Conservation (phyloP, 2,888 invertebrate species). For the Protodeltote pygarga region DNA sequence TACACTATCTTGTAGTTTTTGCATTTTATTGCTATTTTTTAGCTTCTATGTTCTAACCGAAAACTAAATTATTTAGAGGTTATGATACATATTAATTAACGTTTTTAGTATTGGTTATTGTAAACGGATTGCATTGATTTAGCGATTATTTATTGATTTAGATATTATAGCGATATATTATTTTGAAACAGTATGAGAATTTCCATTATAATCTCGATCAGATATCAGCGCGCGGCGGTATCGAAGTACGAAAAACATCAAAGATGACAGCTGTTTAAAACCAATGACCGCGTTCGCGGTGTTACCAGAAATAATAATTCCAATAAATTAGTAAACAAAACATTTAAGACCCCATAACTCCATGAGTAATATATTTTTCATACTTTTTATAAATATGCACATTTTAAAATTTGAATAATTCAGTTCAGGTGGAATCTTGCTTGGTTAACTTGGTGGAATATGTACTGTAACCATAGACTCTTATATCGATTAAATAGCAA, state of each 20-base stretch:
- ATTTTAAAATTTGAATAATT: too few species aligned
- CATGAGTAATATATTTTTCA: too few species aligned
- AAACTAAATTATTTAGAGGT: conserved; percentile 59
- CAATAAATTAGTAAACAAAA: too few species aligned
- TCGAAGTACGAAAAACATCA: conserved; percentile 32
- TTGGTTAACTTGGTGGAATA: too few species aligned
- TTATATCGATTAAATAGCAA: too few species aligned
- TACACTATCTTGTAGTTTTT: conserved; percentile 80
- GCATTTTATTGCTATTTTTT: conserved; percentile 62
- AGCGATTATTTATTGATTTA: conserved; percentile 3
- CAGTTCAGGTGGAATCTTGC: too few species aligned
- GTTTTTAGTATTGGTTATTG: conserved; percentile 5
- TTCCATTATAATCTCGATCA: conserved; percentile 41
- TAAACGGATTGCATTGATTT: conserved; percentile 16
- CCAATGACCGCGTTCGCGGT: conserved; percentile 10
- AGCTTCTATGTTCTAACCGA: conserved; percentile 48
- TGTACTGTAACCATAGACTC: too few species aligned
- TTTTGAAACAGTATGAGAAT: conserved; percentile 22
- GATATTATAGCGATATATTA: conserved; percentile 17
- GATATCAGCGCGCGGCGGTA: conserved; percentile 44
- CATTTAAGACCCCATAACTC: too few species aligned
- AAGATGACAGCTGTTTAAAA: conserved; percentile 30
- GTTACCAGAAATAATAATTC: not conserved
- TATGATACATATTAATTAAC: conserved; percentile 53
- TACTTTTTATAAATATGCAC: too few species aligned